Conservation (phyloP, 2,797 vertebrate genomes). For the Neosalanx taihuensis region DNA sequence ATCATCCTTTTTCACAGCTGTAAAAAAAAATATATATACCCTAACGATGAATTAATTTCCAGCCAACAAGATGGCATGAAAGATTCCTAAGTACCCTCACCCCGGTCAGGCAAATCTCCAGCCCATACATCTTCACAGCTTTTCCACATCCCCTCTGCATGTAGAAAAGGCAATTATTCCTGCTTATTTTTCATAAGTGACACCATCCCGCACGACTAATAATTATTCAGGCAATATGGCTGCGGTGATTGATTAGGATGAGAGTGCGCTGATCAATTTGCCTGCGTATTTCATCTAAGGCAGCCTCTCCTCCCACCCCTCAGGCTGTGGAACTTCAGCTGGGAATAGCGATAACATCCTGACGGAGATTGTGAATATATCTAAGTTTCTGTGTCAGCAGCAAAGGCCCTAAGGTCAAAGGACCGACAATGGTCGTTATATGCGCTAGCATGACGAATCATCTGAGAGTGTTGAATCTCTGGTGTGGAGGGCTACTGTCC, state of each 20-base stretch:
- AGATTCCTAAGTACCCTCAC: constrained; percentile 57
- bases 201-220: constrained; percentile 68
- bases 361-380: constrained; percentile 60
- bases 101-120: constrained; percentile 61
- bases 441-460: not conserved
- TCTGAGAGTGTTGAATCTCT: not conserved
- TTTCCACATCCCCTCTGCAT: constrained; percentile 64
- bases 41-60: constrained; percentile 56
- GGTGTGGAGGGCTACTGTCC: constrained; percentile 7
- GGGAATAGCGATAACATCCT: constrained; percentile 63
- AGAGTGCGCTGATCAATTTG: constrained; percentile 87
- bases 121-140: constrained; percentile 64
- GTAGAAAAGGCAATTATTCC: constrained; percentile 64
- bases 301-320: constrained; percentile 81
- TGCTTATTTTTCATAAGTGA: constrained; percentile 75
- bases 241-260: constrained; percentile 87
- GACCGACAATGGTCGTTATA: too few relatives aligned
- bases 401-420: not conserved
- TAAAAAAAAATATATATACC: constrained; percentile 48
- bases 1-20: constrained; percentile 15
- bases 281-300: constrained; percentile 88
- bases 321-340: constrained; percentile 61
- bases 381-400: constrained; percentile 33
- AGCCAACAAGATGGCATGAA: constrained; percentile 61
- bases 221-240: constrained; percentile 73